These are phyloP conservation scores for Choreutis nemorana DNA, from an alignment of 2,888 invertebrate species.

Conservation along the genomic window DNA sequence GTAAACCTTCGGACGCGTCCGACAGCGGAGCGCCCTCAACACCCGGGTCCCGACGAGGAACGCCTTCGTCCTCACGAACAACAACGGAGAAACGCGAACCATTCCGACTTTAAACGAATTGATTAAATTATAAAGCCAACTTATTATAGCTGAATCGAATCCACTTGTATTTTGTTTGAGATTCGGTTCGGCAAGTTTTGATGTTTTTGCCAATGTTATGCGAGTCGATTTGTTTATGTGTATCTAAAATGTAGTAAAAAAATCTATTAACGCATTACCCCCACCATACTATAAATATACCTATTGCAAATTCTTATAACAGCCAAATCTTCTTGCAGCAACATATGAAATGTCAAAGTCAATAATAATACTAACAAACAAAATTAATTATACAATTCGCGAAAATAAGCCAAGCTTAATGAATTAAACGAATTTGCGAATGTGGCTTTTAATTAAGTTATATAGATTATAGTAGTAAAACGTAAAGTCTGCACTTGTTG, in stretches of 20 bases:
- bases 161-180: too few species aligned
- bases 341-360: too few species aligned
- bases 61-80: conserved; percentile 47
- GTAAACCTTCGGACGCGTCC: conserved; percentile 75
- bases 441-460: conserved; percentile 48
- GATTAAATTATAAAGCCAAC: conserved; percentile 6
- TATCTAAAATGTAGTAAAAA: too few species aligned
- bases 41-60: conserved; percentile 42
- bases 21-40: conserved; percentile 67
- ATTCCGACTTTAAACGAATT: conserved; percentile 72
- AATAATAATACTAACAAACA: conserved; percentile 49
- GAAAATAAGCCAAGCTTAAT: conserved; percentile 60
- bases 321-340: too few species aligned
- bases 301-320: too few species aligned
- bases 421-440: conserved; percentile 44
- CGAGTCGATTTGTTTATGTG: conserved; percentile 4
- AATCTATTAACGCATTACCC: too few species aligned
- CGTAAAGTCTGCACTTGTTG: conserved; percentile 66
- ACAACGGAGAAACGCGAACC: conserved; percentile 72
- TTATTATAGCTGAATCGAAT: too few species aligned
- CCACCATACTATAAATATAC: conserved; percentile 14
- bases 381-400: conserved; percentile 53
- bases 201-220: conserved; percentile 1
- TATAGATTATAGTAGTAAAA: conserved; percentile 56
- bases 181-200: too few species aligned